Conservation (phyloP, 2,888 invertebrate species). For the Nymphalis polychloros region DNA sequence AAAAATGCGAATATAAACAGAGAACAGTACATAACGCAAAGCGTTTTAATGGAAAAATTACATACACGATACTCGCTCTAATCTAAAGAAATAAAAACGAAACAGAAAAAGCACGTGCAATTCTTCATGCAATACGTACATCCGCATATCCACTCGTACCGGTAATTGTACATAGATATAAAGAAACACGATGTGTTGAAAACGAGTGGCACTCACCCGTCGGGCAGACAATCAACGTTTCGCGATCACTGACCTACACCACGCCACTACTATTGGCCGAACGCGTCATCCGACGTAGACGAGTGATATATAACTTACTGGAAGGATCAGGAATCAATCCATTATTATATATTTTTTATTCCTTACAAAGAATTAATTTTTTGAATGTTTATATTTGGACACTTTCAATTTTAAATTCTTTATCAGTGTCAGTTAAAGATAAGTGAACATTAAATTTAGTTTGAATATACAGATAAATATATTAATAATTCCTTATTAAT, state of each 20-base stretch:
- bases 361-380: neutral
- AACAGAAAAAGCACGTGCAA: slow-evolving; percentile 8
- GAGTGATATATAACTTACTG: slow-evolving; percentile 38
- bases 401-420: neutral
- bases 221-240: slow-evolving; percentile 52
- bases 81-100: slow-evolving; percentile 1
- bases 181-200: slow-evolving; percentile 36
- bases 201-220: slow-evolving; percentile 35
- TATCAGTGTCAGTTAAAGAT: no score
- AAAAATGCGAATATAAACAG: no score
- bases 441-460: no score
- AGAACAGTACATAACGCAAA: neutral
- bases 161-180: slow-evolving; percentile 29
- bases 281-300: slow-evolving; percentile 57
- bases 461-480: no score
- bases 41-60: neutral
- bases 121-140: neutral
- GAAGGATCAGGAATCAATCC: slow-evolving; percentile 38
- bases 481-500: no score
- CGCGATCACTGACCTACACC: slow-evolving; percentile 75
- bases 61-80: neutral
- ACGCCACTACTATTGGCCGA: slow-evolving; percentile 54
- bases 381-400: neutral
- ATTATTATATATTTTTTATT: neutral
- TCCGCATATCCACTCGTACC: slow-evolving; percentile 11